These are phyloP conservation scores for Eulemur mongoz DNA, from an alignment of 2,797 vertebrate genomes.

Conservation along the genomic window DNA sequence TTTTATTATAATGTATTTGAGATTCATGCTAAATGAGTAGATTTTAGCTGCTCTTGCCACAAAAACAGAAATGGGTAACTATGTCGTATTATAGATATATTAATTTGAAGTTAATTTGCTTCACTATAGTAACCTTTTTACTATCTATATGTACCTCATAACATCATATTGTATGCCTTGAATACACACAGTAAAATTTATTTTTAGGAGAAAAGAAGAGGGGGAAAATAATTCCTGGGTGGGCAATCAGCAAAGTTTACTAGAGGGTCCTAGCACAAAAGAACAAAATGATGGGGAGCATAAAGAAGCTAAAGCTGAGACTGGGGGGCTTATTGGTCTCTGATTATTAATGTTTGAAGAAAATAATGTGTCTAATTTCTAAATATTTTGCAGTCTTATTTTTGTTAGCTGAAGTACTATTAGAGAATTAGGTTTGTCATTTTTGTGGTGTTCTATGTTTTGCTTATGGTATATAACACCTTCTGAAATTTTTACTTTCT, in stretches of 20 bases:
- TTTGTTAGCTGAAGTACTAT: background rate
- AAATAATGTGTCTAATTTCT: constrained; percentile 13
- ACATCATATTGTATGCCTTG: background rate
- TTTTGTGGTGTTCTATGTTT: constrained; percentile 26
- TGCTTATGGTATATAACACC: background rate
- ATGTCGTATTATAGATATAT: background rate
- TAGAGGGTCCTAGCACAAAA: background rate
- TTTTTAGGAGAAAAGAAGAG: background rate
- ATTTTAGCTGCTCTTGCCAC: background rate
- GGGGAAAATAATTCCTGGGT: background rate
- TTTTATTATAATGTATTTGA: background rate
- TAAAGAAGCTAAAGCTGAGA: background rate
- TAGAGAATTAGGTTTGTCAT: background rate
- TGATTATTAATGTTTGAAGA: constrained; percentile 52
- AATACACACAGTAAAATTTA: background rate
- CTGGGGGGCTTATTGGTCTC: background rate
- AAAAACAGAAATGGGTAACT: background rate
- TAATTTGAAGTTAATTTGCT: background rate
- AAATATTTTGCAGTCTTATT: background rate
- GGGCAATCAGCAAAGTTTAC: background rate
- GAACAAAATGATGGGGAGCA: background rate
- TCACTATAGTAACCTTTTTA: background rate
- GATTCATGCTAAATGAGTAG: background rate
- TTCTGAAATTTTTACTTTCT: constrained; percentile 27
- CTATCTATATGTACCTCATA: background rate